Evolutionary conservation across 2,113 vertebrate genomes (phyloP).

Genomic region (Myotis brandtii): DNA sequence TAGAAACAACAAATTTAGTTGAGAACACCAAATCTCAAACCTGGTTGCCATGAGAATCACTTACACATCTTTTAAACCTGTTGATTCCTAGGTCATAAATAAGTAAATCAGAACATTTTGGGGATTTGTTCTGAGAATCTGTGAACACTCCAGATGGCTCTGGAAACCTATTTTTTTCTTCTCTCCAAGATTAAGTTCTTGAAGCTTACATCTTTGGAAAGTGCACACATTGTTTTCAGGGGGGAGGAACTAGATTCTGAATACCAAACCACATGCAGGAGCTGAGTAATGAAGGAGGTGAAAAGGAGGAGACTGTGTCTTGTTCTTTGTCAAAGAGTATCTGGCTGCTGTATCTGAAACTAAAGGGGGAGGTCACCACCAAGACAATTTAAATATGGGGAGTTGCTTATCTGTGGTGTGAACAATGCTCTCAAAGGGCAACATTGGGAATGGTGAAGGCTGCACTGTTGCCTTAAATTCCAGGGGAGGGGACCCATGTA

Average conservation of each 20-base stretch:
- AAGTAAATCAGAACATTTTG: not conserved
- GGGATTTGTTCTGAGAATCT: not conserved
- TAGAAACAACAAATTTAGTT: not conserved
- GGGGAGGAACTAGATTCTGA: slow-evolving; percentile 73
- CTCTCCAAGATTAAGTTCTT: slow-evolving; percentile 59
- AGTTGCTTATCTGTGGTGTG: not conserved
- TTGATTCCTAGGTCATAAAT: not conserved
- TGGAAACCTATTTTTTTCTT: slow-evolving; percentile 66
- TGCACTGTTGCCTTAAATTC: slow-evolving; percentile 25
- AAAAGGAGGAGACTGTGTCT: slow-evolving; percentile 67
- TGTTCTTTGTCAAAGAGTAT: slow-evolving; percentile 73
- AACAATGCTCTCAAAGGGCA: slow-evolving; percentile 63
- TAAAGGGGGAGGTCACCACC: slow-evolving; percentile 68
- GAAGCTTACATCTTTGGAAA: slow-evolving; percentile 76
- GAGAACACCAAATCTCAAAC: not conserved
- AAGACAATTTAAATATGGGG: slow-evolving; percentile 58
- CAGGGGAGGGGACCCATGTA: slow-evolving; percentile 8
- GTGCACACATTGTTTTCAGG: slow-evolving; percentile 63
- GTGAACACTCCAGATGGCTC: not conserved
- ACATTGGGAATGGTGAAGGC: not conserved
- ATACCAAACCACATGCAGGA: slow-evolving; percentile 68
- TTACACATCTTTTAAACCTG: not conserved
- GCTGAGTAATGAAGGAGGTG: slow-evolving; percentile 77
- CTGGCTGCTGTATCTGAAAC: slow-evolving; percentile 74
- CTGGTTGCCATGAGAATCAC: not conserved